Base-by-base conservation (phyloP, 2,113 vertebrate genomes). In the Sapajus apella region DNA sequence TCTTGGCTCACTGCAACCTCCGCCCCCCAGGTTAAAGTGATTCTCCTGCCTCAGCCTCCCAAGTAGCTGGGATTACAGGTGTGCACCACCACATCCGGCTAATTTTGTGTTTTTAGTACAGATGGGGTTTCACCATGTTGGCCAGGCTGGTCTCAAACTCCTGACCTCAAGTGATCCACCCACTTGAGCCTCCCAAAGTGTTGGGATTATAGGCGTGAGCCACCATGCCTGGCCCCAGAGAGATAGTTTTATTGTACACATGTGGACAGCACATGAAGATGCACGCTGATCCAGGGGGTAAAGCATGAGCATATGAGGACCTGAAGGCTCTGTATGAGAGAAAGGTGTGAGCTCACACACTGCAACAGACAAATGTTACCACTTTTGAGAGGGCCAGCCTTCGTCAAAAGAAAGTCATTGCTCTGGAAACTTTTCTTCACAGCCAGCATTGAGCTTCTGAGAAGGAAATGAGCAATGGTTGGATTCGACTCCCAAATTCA, bases 361-460 rank as follows among this genome's bases (percentile, higher is more conserved):
- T 58, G 23, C 40, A 91, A 79, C 0, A 84, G n/a, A 95, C 21
- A 93, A 90, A 91, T 30, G 12, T 66, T 50, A 81, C 66, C 6
- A 1, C 88, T 84, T 61, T 40, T 56, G 40, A 90, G 64, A 64
- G 40, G 37, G 68, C 37, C 66, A 55, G 80, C 30, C 80, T 87
- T 80, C 61, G 93, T 95, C 80, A 92, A 90, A 92, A 50, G 66
- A 77, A 30, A 77, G 40, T 81, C 47, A 83, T 40, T 64, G n/a
- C 21, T 79, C 79, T 95, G 87, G n/a, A 96, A 75, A 91, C 85
- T 61, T 50, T 87, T 81, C 25, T 20, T 89, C 45, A 61, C 2
- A 58, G 77, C 40, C 87, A 88, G 52, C 72, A 58, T 2, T 64
- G 55, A 72, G 81, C 93, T 88, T 85, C 66, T 50, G 30, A 84